A percentile compares a stretch with the other conserved stretches of the same genome.
Conservation (phyloP, 2,113 vertebrate genomes). For the Camarhynchus parvulus region DNA sequence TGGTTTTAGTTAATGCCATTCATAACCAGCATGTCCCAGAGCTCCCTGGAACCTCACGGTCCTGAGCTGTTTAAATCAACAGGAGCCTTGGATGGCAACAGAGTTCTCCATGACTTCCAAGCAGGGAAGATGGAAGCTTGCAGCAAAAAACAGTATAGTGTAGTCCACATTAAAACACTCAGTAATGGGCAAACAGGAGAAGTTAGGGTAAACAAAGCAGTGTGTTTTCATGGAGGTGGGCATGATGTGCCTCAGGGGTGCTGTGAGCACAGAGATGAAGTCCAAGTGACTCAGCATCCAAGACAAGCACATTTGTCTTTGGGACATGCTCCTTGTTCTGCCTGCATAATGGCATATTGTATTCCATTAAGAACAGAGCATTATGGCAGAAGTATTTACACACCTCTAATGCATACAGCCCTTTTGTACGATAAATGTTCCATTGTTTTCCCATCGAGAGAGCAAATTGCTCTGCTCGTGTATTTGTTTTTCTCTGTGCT, state of each 20-base stretch:
- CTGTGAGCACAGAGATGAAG: background rate
- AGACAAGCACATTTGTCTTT: background rate
- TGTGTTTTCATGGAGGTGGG: background rate
- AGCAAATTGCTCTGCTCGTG: background rate
- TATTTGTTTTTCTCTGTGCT: background rate
- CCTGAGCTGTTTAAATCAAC: background rate
- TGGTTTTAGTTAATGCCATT: background rate
- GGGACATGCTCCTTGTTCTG: background rate
- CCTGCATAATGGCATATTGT: background rate
- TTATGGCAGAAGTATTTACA: background rate
- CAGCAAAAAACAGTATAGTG: background rate
- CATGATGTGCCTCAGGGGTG: background rate
- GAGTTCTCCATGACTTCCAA: background rate
- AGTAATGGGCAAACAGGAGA: background rate
- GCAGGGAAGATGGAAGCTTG: background rate
- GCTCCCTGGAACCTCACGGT: background rate
- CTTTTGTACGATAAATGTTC: background rate
- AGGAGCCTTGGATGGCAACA: background rate
- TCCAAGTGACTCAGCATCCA: background rate
- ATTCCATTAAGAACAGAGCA: background rate
- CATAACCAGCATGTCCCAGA: background rate
- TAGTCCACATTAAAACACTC: background rate
- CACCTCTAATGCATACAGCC: background rate
- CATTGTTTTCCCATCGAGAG: background rate
- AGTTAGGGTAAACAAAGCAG: background rate